Base-by-base conservation (phyloP, 2,113 vertebrate species). In the Steatornis caripensis region DNA sequence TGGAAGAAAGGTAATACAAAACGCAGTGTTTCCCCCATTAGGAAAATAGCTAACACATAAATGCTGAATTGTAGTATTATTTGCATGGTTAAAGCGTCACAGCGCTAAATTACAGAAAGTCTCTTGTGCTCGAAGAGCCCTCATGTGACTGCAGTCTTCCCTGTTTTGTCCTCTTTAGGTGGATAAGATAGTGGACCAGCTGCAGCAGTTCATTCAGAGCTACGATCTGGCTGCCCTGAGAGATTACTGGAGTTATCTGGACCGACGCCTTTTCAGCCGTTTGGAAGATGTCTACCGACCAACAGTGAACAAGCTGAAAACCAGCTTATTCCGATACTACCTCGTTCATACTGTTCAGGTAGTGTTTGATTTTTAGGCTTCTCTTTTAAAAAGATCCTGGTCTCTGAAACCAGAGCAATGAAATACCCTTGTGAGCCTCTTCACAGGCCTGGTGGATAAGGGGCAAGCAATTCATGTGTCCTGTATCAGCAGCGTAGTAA, bases 131-230 rank as follows among this genome's bases (percentile, higher is more conserved):
- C 4, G 61, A 22, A 46, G 55, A 89, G 60, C 76, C 39, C 55
- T 84, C n/a, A 11, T 0, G 1, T 94, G 93, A 71, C 83, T 24
- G 17, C n/a, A 13, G 58, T 15, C 23, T 76, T 69, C 17, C 17
- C 41, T 10, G 3, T 71, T 88, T 65, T 95, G 76, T 68, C 49
- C 43, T 51, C 29, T 76, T 12, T 95, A 99, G 99, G 99, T 99
- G 97, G 99, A 99, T 97, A 99, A 99, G 96, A 99, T 99, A 95
- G 99, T 99, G 43, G 99, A 99, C 2, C 99, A 99, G 97, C 97
- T 99, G 74, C 99, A 99, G 97, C 99, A 98, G 88, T 98, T 99
- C 14, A 98, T 99, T 82, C 99, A 99, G 96, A 98, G 84, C 86
- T 99, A 98, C 9, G 99, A 99, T 65, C 97, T 99, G 93, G 55